These are phyloP conservation scores for Mantis religiosa DNA, from an alignment of 2,888 invertebrate genomes.

Conservation along the genomic window DNA sequence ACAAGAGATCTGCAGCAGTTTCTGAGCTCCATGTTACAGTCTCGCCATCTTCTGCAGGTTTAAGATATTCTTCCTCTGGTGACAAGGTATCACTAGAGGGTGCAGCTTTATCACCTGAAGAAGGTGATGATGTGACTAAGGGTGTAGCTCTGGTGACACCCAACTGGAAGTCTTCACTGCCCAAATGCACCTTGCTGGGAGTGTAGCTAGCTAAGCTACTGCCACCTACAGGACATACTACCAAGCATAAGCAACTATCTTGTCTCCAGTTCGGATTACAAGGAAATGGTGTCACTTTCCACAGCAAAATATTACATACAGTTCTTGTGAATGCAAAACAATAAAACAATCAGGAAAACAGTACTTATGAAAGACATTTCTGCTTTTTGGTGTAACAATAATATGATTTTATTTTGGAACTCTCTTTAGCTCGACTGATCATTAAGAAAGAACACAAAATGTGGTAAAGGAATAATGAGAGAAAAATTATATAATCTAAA, in stretches of 20 bases:
- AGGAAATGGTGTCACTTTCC: neutral
- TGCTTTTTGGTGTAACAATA: neutral
- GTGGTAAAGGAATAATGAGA: too few relatives aligned
- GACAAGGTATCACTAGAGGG: constrained; percentile 28
- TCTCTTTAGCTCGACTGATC: neutral
- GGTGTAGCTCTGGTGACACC: constrained; percentile 66
- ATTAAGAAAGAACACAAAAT: neutral
- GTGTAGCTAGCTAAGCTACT: constrained; percentile 70
- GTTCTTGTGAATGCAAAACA: neutral
- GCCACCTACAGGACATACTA: constrained; percentile 43
- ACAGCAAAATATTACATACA: neutral
- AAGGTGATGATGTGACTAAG: constrained; percentile 35
- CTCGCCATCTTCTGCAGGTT: constrained; percentile 39
- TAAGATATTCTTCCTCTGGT: constrained; percentile 42
- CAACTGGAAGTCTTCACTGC: constrained; percentile 66
- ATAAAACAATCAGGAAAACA: too few relatives aligned
- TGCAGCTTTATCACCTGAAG: constrained; percentile 34
- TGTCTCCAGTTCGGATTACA: neutral
- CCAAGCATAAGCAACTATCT: neutral
- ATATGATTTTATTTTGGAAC: neutral
- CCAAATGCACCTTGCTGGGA: constrained; percentile 67
- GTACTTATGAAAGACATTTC: neutral
- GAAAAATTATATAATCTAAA: too few relatives aligned
- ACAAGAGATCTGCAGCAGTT: constrained; percentile 47
- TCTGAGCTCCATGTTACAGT: constrained; percentile 45